Evolutionary conservation across 53 echinoderm and acorn worm genomes (phyloP).

Genomic region (Zoroaster sp.): DNA sequence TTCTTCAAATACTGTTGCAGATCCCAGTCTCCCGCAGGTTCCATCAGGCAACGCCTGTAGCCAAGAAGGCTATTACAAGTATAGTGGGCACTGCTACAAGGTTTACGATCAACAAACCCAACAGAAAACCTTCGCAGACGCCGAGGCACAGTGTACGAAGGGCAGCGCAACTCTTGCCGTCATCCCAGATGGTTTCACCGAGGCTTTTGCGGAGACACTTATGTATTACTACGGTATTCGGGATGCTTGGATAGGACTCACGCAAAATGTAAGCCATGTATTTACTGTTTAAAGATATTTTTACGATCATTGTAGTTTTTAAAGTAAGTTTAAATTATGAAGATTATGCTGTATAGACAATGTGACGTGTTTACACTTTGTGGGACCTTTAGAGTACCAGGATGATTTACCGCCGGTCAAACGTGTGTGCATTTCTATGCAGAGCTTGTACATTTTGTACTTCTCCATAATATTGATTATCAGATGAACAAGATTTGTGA

Average conservation of each 20-base stretch:
- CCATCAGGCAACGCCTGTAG: conserved; percentile 44
- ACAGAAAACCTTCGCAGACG: background rate
- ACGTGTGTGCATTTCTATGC: background rate
- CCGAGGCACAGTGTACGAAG: conserved; percentile 21
- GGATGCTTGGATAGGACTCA: conserved; percentile 66
- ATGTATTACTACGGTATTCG: conserved; percentile 15
- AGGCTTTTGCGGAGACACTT: conserved; percentile 48
- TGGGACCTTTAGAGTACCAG: background rate
- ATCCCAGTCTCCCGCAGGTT: background rate
- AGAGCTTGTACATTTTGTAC: no score
- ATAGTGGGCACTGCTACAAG: conserved; percentile 54
- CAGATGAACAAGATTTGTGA: no score
- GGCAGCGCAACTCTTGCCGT: conserved; percentile 44
- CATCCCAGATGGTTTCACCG: conserved; percentile 39
- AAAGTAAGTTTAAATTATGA: no score
- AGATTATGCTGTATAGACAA: no score
- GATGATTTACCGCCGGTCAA: no score
- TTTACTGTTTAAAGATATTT: no score
- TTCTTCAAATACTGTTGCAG: no score
- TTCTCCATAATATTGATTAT: no score
- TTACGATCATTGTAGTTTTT: no score
- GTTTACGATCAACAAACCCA: background rate
- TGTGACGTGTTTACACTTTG: no score
- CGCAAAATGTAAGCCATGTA: background rate
- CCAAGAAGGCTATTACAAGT: conserved; percentile 20